A percentile compares a stretch with the other conserved stretches of the same genome.
phyloP scores from a whole-genome alignment of 2,113 vertebrate genomes.

The Egretta garzetta region DNA sequence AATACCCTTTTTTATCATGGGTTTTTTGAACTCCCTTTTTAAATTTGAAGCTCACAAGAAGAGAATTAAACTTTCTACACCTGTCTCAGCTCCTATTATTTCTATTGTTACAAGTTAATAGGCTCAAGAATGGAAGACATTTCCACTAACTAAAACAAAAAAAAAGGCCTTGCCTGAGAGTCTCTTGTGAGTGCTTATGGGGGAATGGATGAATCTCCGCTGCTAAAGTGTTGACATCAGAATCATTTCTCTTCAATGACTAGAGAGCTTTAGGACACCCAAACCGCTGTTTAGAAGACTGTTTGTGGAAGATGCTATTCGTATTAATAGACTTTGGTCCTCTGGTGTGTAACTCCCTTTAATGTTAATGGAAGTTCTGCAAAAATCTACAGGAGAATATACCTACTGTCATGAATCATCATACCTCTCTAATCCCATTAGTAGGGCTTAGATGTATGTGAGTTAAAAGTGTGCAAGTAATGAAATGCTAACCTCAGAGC shows the following conservation, averaged over 20 bases:
- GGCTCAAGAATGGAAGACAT: not conserved
- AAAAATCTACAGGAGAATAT: not conserved
- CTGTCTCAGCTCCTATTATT: constrained; percentile 3
- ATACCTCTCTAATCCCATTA: constrained; percentile 1
- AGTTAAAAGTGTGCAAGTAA: not conserved
- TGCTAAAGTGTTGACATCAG: not conserved
- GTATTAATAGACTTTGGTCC: not conserved
- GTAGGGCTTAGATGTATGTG: not conserved
- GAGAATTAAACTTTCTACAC: constrained; percentile 35
- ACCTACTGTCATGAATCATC: not conserved
- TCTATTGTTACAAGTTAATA: constrained; percentile 36
- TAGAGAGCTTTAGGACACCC: constrained; percentile 36
- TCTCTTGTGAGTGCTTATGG: constrained; percentile 22
- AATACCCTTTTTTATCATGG: constrained; percentile 31
- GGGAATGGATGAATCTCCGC: not conserved
- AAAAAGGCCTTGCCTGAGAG: not conserved
- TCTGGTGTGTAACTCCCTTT: constrained; percentile 12
- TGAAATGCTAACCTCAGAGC: not conserved
- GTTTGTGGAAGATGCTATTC: not conserved
- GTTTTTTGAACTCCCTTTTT: constrained; percentile 30
- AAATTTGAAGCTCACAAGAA: constrained; percentile 39
- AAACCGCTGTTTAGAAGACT: constrained; percentile 24
- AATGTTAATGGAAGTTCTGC: constrained; percentile 10
- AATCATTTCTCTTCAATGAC: constrained; percentile 13
- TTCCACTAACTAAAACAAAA: constrained; percentile 37